Base-by-base conservation (phyloP, 2,888 invertebrate species). In the Drosophila borborema region DNA sequence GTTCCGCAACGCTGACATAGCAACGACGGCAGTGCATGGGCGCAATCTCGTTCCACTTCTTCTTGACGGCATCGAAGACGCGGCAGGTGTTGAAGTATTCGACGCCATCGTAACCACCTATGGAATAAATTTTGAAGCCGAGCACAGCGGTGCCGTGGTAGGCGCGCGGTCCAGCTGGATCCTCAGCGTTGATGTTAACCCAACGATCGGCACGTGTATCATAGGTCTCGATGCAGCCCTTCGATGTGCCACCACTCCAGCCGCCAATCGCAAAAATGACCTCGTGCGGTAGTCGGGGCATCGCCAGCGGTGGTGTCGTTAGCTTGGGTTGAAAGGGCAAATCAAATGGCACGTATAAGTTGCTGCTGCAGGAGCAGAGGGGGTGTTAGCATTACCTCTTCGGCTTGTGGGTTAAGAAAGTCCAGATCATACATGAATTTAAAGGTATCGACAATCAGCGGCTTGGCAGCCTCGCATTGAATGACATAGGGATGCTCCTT, bases 91-190 rank as follows among this genome's bases (percentile, higher is more conserved):
- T 97, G 91, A 97, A 97, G 91, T 97, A 97, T 65, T 92, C 92
- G 14, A 91, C 84, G n/a, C 98, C 98, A 90, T 98, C 97, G 91
- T 98, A 98, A 6, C 98, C 98, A 0, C 99, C 98, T 77, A 98
- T 96, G 6, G 98, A 96, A 93, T 96, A 98, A 77, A 99, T 97
- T 88, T 96, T 95, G 81, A 95, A 95, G 0, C 96, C 97, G 1
- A 98, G 94, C 0, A 98, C 97, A 0, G 97, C 97, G 0, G 97
- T 97, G n/a, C 98, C 98, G 91, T 98, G 98, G 92, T 98, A 98
- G 0, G 98, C 98, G 61, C 98, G 94, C 0, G 98, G 97, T 31
- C 97, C 98, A 14, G 95, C 95, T 3, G 96, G 96, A 92, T 97
- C 97, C 51, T 96, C 96, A 89, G 97, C 96, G 20, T 86, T 84